These are phyloP conservation scores for Platyrinchus mystaceus DNA, from an alignment of 2,797 vertebrate species.

Conservation along the genomic window DNA sequence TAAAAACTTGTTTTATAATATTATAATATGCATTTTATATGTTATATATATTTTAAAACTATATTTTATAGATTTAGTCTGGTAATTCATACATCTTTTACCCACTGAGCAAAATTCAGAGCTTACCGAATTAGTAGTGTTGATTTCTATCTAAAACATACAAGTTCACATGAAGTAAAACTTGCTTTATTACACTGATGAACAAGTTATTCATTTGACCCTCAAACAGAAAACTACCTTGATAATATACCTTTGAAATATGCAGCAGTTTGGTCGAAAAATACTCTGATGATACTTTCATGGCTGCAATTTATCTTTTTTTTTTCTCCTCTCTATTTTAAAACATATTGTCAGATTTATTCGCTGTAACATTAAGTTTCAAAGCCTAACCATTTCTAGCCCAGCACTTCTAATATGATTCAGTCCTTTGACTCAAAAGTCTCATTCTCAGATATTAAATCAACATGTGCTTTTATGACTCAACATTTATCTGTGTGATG, in stretches of 20 bases:
- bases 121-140: neutral
- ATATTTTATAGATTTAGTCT: neutral
- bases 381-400: conserved; percentile 61
- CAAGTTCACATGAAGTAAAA: neutral
- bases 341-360: conserved; percentile 70
- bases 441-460: conserved; percentile 71
- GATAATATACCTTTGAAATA: conserved; percentile 66
- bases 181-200: conserved; percentile 24
- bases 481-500: conserved; percentile 62
- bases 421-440: conserved; percentile 64
- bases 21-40: neutral
- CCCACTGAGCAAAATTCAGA: neutral
- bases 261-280: conserved; percentile 64
- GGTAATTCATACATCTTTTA: neutral
- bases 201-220: conserved; percentile 59
- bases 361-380: conserved; percentile 70
- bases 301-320: conserved; percentile 58
- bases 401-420: conserved; percentile 58
- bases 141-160: neutral
- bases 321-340: conserved; percentile 51
- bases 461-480: conserved; percentile 66
- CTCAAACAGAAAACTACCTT: conserved; percentile 58
- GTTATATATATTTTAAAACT: neutral
- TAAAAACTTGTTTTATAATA: neutral
- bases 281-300: conserved; percentile 62